A percentile compares a stretch with the other conserved stretches of the same genome.
Conservation (phyloP, 1,140 invertebrate species). For the Micrasema minimum region DNA sequence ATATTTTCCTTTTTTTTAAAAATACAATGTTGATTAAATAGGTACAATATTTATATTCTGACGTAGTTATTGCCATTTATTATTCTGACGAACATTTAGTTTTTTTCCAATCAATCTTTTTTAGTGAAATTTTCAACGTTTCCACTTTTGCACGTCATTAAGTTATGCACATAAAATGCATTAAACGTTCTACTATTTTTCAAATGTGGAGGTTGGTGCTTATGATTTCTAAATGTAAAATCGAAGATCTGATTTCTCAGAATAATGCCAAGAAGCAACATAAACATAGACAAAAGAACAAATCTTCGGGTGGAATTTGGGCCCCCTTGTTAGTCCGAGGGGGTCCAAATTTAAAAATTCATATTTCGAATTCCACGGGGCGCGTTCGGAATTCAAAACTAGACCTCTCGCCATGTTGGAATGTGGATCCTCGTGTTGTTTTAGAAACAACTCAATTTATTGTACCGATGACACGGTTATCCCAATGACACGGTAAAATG, state of each 20-base stretch:
- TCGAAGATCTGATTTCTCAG: neutral
- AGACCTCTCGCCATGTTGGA: constrained; percentile 38
- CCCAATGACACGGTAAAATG: constrained; percentile 19
- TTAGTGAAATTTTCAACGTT: too few species aligned
- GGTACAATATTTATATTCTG: too few species aligned
- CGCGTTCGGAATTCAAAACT: constrained; percentile 42
- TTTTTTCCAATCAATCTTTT: too few species aligned
- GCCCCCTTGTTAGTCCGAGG: constrained; percentile 1
- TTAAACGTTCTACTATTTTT: too few species aligned
- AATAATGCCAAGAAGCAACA: neutral
- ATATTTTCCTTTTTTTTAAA: too few species aligned
- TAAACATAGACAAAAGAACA: neutral
- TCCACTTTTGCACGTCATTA: too few species aligned
- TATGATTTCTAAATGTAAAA: too few species aligned
- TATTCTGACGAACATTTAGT: too few species aligned
- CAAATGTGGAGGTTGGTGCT: too few species aligned
- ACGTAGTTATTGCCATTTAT: too few species aligned
- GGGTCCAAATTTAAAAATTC: constrained; percentile 25
- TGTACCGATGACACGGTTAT: constrained; percentile 43
- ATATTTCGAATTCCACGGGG: constrained; percentile 26
- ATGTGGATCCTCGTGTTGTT: constrained; percentile 44
- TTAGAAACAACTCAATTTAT: constrained; percentile 50
- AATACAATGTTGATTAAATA: too few species aligned
- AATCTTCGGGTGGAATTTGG: neutral
- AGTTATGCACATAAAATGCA: too few species aligned